Evolutionary conservation across 2,797 vertebrate species (phyloP).

Genomic region (Anableps anableps): DNA sequence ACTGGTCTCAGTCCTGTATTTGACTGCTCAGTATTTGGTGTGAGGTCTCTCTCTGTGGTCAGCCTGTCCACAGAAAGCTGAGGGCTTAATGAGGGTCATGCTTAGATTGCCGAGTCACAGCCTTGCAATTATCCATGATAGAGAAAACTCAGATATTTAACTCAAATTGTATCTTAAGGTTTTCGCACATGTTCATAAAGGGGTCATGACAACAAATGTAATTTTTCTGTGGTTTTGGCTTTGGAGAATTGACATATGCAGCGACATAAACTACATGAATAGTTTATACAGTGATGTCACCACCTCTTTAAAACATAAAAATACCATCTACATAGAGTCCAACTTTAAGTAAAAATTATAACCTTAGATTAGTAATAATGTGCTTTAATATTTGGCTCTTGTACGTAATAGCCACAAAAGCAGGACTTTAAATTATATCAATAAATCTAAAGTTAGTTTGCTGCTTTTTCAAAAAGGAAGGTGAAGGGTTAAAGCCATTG

Average conservation of each 20-base stretch:
- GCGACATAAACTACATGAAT: no score
- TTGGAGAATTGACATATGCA: no score
- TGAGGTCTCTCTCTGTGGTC: neutral
- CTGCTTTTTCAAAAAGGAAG: neutral
- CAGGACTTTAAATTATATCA: neutral
- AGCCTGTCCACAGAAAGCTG: accelerated
- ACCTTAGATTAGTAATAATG: no score
- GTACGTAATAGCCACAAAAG: constrained; percentile 38
- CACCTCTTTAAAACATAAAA: no score
- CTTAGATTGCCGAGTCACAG: constrained; percentile 24
- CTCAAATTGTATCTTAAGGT: no score
- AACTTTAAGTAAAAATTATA: no score
- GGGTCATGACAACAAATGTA: no score
- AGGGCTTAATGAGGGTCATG: constrained; percentile 38
- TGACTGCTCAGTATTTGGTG: constrained; percentile 33
- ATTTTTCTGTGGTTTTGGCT: no score
- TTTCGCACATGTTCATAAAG: no score
- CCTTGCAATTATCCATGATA: constrained; percentile 25
- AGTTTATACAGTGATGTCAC: no score
- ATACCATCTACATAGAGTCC: no score
- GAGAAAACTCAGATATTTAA: no score
- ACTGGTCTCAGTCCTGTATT: neutral
- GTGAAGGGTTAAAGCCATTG: neutral
- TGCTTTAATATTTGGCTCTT: neutral
- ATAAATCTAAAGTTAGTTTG: neutral